phyloP scores from a whole-genome alignment of 2,888 invertebrate species.

The Nomada ruficornis region DNA sequence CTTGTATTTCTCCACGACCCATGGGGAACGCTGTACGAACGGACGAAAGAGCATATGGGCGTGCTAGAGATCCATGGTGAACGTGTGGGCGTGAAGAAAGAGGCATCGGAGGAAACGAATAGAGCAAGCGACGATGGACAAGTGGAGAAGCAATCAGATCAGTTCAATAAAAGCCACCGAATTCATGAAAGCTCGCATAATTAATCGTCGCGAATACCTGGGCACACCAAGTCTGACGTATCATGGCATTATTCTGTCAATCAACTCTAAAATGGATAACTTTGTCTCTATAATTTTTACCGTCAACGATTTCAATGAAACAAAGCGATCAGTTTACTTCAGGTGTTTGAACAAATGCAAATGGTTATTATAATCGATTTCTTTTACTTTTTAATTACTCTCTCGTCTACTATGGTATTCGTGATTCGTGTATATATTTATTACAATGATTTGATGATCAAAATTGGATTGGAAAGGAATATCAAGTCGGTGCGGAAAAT shows the following conservation, averaged over 20 bases:
- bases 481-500: neutral
- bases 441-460: no score
- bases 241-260: constrained; percentile 7
- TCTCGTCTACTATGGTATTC: no score
- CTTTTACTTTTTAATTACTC: no score
- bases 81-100: neutral
- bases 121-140: constrained; percentile 52
- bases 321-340: no score
- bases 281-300: no score
- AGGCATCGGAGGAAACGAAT: neutral
- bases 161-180: constrained; percentile 64
- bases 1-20: constrained; percentile 60
- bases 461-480: no score
- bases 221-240: constrained; percentile 58
- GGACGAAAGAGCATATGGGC: neutral
- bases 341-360: no score
- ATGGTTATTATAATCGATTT: no score
- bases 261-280: no score
- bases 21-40: constrained; percentile 30
- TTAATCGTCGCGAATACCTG: constrained; percentile 64
- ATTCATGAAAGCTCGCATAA: constrained; percentile 56
- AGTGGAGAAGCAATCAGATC: constrained; percentile 66
- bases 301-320: no score
- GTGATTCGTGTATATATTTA: no score
- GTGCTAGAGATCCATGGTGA: no score